These are phyloP conservation scores for Paelopatides confundens DNA, from an alignment of 53 echinoderm and acorn worm genomes.

Conservation along the genomic window DNA sequence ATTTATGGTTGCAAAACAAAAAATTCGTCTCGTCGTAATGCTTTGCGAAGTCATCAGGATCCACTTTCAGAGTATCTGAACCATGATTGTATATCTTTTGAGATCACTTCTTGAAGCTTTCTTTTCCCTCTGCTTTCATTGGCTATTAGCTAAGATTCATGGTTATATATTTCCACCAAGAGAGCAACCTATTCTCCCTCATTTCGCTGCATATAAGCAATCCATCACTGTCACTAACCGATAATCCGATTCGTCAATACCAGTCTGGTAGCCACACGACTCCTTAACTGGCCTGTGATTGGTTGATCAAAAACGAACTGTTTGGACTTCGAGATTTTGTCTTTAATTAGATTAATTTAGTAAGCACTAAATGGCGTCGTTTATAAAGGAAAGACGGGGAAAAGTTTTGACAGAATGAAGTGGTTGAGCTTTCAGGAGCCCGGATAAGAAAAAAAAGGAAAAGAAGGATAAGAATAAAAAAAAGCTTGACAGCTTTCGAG, in stretches of 20 bases:
- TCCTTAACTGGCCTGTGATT: background rate
- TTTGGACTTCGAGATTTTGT: background rate
- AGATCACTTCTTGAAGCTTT: background rate
- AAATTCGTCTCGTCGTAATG: background rate
- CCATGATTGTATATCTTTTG: background rate
- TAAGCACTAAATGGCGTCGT: constrained; percentile 26
- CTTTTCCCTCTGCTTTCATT: background rate
- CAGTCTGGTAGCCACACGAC: background rate
- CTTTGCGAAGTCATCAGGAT: background rate
- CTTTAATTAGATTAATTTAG: constrained; percentile 22
- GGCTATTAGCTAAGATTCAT: constrained; percentile 1
- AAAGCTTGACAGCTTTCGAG: background rate
- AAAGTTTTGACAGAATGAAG: constrained; percentile 10
- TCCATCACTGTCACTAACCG: constrained; percentile 25
- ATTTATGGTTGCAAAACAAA: background rate
- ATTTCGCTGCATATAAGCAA: background rate
- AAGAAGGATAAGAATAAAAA: too few relatives aligned
- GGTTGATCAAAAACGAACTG: background rate
- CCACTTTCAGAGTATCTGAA: background rate
- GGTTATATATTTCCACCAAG: background rate
- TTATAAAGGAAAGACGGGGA: background rate
- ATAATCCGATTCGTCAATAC: constrained; percentile 33
- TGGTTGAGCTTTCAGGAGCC: constrained; percentile 25
- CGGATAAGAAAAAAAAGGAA: background rate
- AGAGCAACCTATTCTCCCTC: background rate